Evolutionary conservation across 2,888 invertebrate genomes (phyloP).

Genomic region (Brenthis daphne): DNA sequence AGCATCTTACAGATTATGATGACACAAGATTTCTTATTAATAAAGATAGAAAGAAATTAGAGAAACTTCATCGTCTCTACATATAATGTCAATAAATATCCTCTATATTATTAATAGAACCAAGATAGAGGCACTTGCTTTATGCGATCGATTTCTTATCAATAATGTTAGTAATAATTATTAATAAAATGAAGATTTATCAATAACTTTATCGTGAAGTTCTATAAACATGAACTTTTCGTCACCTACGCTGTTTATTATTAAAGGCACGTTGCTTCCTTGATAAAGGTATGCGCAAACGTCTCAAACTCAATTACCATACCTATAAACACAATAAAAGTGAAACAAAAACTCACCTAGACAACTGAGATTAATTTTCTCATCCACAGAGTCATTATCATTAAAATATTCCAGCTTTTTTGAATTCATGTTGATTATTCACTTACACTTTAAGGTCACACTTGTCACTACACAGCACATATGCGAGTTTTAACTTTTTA

Average conservation of each 20-base stretch:
- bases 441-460: slow-evolving; percentile 62
- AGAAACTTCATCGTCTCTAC: neutral
- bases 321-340: slow-evolving; percentile 31
- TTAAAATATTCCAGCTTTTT: slow-evolving; percentile 78
- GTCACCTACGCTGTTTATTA: slow-evolving; percentile 35
- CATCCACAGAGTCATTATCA: slow-evolving; percentile 73
- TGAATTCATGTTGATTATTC: slow-evolving; percentile 72
- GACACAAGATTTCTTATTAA: neutral
- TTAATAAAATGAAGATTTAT: slow-evolving; percentile 17
- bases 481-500: slow-evolving; percentile 29
- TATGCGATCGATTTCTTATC: slow-evolving; percentile 15
- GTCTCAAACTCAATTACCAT: slow-evolving; percentile 32
- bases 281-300: slow-evolving; percentile 39
- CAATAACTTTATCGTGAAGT: slow-evolving; percentile 17
- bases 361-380: slow-evolving; percentile 77
- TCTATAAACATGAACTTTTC: slow-evolving; percentile 33
- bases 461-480: slow-evolving; percentile 60
- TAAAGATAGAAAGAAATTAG: too few species aligned
- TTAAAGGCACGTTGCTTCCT: slow-evolving; percentile 39
- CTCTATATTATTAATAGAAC: slow-evolving; percentile 11
- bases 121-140: neutral
- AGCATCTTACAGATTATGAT: slow-evolving; percentile 1
- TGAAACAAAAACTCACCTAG: slow-evolving; percentile 62
- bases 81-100: neutral
- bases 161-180: slow-evolving; percentile 10